Evolutionary conservation across 2,113 vertebrate genomes (phyloP).

Genomic region (Nothocercus nigrocapillus): DNA sequence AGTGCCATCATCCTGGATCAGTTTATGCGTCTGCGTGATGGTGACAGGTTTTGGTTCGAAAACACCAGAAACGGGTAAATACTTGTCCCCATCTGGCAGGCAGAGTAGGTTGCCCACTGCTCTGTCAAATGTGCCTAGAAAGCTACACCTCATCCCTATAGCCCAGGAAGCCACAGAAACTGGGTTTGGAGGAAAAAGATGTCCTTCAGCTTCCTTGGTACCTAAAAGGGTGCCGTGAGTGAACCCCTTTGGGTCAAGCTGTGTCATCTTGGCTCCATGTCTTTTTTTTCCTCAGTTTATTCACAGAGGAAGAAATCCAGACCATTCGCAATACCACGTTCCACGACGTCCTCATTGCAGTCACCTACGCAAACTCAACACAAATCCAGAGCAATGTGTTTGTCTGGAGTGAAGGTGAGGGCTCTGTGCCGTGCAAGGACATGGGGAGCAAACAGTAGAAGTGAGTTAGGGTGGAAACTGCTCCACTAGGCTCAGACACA

Average conservation of each 20-base stretch:
- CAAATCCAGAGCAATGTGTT: slow-evolving; percentile 84
- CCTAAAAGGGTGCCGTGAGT: background rate
- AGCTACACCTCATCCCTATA: background rate
- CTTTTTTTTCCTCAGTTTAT: slow-evolving; percentile 79
- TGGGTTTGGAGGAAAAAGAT: background rate
- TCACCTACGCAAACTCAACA: slow-evolving; percentile 47
- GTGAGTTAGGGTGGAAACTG: background rate
- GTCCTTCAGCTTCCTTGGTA: background rate
- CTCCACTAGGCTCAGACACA: background rate
- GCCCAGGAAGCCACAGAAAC: background rate
- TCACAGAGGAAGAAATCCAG: slow-evolving; percentile 81
- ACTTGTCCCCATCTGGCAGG: background rate
- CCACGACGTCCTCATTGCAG: slow-evolving; percentile 76
- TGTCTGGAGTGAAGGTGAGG: slow-evolving; percentile 83
- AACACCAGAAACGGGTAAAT: slow-evolving; percentile 90
- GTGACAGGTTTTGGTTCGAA: slow-evolving; percentile 98
- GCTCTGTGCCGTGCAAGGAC: fast-evolving
- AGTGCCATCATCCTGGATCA: slow-evolving; percentile 86
- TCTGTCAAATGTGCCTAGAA: background rate
- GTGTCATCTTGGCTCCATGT: background rate
- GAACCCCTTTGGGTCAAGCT: background rate
- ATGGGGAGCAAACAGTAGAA: background rate
- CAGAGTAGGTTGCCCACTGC: background rate
- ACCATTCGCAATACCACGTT: slow-evolving; percentile 81
- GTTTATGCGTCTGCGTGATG: slow-evolving; percentile 90